phyloP scores from a whole-genome alignment of 2,888 invertebrate genomes.

The Nomada hirtipes region DNA sequence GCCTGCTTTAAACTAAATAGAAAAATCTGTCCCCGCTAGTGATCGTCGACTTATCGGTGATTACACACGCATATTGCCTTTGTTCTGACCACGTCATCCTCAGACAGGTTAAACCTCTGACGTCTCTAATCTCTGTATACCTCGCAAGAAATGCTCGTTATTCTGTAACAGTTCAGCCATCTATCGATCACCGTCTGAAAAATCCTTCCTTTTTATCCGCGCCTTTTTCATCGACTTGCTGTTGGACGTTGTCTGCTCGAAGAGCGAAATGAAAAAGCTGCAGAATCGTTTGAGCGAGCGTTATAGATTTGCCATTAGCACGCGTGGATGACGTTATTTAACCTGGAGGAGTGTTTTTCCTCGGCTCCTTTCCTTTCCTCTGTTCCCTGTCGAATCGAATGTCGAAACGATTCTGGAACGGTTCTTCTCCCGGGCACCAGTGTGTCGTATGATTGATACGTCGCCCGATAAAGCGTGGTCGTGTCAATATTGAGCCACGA shows the following conservation, averaged over 20 bases:
- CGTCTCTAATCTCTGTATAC: conserved; percentile 19
- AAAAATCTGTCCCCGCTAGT: not conserved
- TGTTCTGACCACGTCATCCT: too few species aligned
- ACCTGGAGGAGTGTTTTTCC: conserved; percentile 21
- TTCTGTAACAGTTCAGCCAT: conserved; percentile 27
- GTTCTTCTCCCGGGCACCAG: conserved; percentile 44
- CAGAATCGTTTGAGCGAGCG: conserved; percentile 23
- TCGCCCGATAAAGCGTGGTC: conserved; percentile 57
- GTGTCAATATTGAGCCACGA: conserved; percentile 69
- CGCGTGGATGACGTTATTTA: conserved; percentile 63
- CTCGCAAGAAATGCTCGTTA: conserved; percentile 49
- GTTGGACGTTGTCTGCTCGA: not conserved
- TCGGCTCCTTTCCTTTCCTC: conserved; percentile 21
- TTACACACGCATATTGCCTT: conserved; percentile 34
- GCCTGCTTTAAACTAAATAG: conserved; percentile 5
- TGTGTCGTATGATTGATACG: conserved; percentile 30
- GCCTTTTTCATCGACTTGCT: too few species aligned
- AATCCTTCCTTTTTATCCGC: conserved; percentile 3
- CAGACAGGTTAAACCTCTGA: too few species aligned
- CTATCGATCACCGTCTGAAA: conserved; percentile 53
- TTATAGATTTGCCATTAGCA: conserved; percentile 72
- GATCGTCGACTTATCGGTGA: conserved; percentile 59
- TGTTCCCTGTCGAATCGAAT: conserved; percentile 29
- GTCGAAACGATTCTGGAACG: not conserved
- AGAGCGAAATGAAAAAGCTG: conserved; percentile 25